These are phyloP conservation scores for Melanostoma scalare DNA, from an alignment of 2,888 invertebrate species.

Conservation along the genomic window DNA sequence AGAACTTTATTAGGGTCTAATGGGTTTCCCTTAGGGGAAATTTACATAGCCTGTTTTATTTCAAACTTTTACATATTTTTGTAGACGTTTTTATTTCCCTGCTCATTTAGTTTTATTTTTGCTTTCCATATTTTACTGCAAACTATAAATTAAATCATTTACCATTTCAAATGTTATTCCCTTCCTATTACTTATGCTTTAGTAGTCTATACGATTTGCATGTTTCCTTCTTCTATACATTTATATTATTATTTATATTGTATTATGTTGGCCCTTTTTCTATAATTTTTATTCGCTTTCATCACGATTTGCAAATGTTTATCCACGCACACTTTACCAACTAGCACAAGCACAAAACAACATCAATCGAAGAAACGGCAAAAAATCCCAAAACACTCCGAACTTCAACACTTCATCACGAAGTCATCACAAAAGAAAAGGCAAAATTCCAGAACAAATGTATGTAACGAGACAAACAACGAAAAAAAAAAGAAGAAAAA, in stretches of 20 bases:
- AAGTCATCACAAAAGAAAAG: slow-evolving; percentile 43
- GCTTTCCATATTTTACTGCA: slow-evolving; percentile 65
- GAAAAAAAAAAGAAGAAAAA: slow-evolving; percentile 27
- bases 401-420: slow-evolving; percentile 67
- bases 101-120: slow-evolving; percentile 54
- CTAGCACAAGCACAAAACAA: slow-evolving; percentile 14
- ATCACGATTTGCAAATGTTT: slow-evolving; percentile 63
- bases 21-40: slow-evolving; percentile 29
- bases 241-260: neutral
- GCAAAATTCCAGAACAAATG: slow-evolving; percentile 43
- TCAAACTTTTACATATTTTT: slow-evolving; percentile 46
- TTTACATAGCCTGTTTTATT: slow-evolving; percentile 32
- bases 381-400: slow-evolving; percentile 30
- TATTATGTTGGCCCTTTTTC: slow-evolving; percentile 39
- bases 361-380: slow-evolving; percentile 24
- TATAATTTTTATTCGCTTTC: slow-evolving; percentile 69
- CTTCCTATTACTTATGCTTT: slow-evolving; percentile 44
- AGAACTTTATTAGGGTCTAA: slow-evolving; percentile 67
- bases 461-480: slow-evolving; percentile 44
- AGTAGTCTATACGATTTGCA: slow-evolving; percentile 46
- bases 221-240: slow-evolving; percentile 6
- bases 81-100: slow-evolving; percentile 61
- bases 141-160: slow-evolving; percentile 71
- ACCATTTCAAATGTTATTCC: slow-evolving; percentile 63
- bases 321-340: slow-evolving; percentile 43